Conservation (phyloP, 2,888 invertebrate species). For the Schrankia costaestrigalis region DNA sequence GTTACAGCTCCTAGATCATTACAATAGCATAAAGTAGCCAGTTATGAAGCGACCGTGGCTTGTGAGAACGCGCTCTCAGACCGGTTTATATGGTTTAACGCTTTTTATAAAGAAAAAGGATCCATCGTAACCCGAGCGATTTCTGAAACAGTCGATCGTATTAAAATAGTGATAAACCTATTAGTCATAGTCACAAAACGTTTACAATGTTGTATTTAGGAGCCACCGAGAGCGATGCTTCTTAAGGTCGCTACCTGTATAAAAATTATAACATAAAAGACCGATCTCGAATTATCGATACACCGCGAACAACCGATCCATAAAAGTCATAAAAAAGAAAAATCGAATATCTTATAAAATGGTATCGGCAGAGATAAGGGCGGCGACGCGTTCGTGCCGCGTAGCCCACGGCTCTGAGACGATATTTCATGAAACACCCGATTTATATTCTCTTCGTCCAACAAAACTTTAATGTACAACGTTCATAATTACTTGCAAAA, state of each 20-base stretch:
- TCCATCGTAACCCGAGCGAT: slow-evolving; percentile 47
- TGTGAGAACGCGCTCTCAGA: slow-evolving; percentile 59
- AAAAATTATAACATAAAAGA: slow-evolving; percentile 59
- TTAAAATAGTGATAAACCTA: slow-evolving; percentile 31
- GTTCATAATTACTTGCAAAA: slow-evolving; percentile 68
- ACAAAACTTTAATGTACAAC: slow-evolving; percentile 70
- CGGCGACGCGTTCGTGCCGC: slow-evolving; percentile 61
- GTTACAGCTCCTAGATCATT: slow-evolving; percentile 71
- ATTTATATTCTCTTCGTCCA: slow-evolving; percentile 71
- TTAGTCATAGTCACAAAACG: slow-evolving; percentile 24
- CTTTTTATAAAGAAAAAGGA: slow-evolving; percentile 63
- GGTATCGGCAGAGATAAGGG: slow-evolving; percentile 73
- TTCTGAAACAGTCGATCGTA: slow-evolving; percentile 41
- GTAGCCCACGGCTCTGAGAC: slow-evolving; percentile 73
- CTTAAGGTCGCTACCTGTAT: slow-evolving; percentile 39
- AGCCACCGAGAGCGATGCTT: slow-evolving; percentile 29
- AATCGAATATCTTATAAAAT: slow-evolving; percentile 75
- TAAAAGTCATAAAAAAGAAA: slow-evolving; percentile 74
- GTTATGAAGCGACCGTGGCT: slow-evolving; percentile 66
- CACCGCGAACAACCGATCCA: slow-evolving; percentile 73
- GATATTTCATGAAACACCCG: slow-evolving; percentile 77
- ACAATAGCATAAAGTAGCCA: slow-evolving; percentile 77
- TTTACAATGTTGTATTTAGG: slow-evolving; percentile 28
- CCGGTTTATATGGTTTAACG: slow-evolving; percentile 64
- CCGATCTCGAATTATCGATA: slow-evolving; percentile 73